Evolutionary conservation across 2,888 invertebrate species (phyloP).

Genomic region (Cabera pusaria): DNA sequence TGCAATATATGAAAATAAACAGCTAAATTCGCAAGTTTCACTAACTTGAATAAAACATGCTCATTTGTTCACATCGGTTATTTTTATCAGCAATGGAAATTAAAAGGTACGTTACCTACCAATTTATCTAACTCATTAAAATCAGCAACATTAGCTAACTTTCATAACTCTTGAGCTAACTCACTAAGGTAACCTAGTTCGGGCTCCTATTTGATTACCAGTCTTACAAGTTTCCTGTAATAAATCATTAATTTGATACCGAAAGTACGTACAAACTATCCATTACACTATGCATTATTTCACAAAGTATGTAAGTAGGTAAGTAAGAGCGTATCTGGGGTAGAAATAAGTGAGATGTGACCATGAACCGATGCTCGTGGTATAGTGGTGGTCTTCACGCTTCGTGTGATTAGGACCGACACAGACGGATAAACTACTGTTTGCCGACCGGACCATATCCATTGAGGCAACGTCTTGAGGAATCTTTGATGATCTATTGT

Average conservation of each 20-base stretch:
- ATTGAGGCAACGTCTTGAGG: conserved; percentile 54
- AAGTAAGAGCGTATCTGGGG: conserved; percentile 20
- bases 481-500: conserved; percentile 74
- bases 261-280: conserved; percentile 13
- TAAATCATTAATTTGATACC: conserved; percentile 34
- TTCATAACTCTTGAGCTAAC: conserved; percentile 10
- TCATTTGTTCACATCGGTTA: too few species aligned
- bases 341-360: conserved; percentile 37
- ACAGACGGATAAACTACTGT: conserved; percentile 40
- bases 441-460: conserved; percentile 52
- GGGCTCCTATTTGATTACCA: conserved; percentile 19
- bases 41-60: too few species aligned
- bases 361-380: conserved; percentile 57
- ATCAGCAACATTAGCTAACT: conserved; percentile 1
- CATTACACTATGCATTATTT: conserved; percentile 5
- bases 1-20: too few species aligned
- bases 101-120: too few species aligned
- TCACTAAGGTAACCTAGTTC: conserved; percentile 12
- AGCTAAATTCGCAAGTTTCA: too few species aligned
- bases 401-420: conserved; percentile 43
- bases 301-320: conserved; percentile 11
- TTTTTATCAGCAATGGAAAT: too few species aligned
- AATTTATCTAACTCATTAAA: too few species aligned
- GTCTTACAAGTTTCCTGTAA: conserved; percentile 27
- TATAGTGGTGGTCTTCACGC: conserved; percentile 64